Percentiles rank a stretch among this genome's conserved stretches.
phyloP scores from a whole-genome alignment of 2,888 invertebrate species.

The Calameuta idolon region DNA sequence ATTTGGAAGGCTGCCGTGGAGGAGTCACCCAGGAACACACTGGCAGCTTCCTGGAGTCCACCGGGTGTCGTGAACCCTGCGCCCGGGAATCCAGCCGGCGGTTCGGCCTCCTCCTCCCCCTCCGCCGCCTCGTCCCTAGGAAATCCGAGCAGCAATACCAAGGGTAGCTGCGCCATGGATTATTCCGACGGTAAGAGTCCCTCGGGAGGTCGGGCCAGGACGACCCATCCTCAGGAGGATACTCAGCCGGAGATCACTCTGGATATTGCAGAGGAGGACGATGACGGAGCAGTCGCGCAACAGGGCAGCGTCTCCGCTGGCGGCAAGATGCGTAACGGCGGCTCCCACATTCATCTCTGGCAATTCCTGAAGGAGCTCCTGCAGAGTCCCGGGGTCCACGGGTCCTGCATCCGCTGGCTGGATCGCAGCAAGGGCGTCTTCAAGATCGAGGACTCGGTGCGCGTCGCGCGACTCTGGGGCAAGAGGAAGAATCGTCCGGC shows the following conservation, averaged over 20 bases:
- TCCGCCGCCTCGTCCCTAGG: slow-evolving; percentile 40
- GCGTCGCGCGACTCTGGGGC: slow-evolving; percentile 98
- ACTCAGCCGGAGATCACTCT: slow-evolving; percentile 58
- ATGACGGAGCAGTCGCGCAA: slow-evolving; percentile 65
- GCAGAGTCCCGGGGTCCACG: slow-evolving; percentile 87
- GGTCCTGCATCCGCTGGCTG: slow-evolving; percentile 97
- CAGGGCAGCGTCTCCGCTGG: slow-evolving; percentile 45
- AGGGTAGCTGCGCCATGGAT: slow-evolving; percentile 69
- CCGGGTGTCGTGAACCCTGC: slow-evolving; percentile 53
- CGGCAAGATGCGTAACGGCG: slow-evolving; percentile 68
- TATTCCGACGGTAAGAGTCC: slow-evolving; percentile 76
- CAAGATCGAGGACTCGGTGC: slow-evolving; percentile 98
- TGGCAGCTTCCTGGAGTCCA: slow-evolving; percentile 61
- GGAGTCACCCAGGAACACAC: slow-evolving; percentile 70
- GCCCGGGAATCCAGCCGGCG: slow-evolving; percentile 47
- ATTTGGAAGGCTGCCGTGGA: slow-evolving; percentile 87
- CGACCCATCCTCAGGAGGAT: not conserved
- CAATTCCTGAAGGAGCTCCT: slow-evolving; percentile 97
- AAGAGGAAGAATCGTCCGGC: slow-evolving; percentile 97
- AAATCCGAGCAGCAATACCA: slow-evolving; percentile 53
- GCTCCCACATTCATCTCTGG: slow-evolving; percentile 97
- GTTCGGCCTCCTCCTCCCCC: slow-evolving; percentile 46
- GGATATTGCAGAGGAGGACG: slow-evolving; percentile 71
- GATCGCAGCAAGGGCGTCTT: slow-evolving; percentile 95
- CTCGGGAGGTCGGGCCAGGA: not conserved